Base-by-base conservation (phyloP, 2,797 vertebrate species). In the Labeo calbasu region DNA sequence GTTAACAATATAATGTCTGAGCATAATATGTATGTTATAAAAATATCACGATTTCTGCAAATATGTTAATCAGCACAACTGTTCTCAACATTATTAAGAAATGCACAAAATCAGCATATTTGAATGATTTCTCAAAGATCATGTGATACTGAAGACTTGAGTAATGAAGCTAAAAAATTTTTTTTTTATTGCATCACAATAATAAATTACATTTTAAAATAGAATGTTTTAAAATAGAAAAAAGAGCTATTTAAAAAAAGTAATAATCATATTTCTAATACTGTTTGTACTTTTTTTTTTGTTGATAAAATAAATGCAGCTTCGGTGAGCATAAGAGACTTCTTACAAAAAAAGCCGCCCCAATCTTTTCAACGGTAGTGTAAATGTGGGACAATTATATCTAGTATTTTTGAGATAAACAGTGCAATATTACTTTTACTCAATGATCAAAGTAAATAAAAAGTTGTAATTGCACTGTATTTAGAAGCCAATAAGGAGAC, bases 231-330 rank as follows among this genome's bases (percentile, higher is more conserved):
- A 32, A 32, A 32, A 32, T 32, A 32, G 28, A 32, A 32, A 32
- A 32, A 32, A 32, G 28, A 32, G 28, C 3, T 32, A 32, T 32
- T 32, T 32, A 32, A 50, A 43, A 51, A 51, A 72, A 72, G 68
- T 70, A 46, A 71, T 50, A 71, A 71, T 10, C 43, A 69, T n/a
- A 72, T 51, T 51, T 72, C 8, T 50, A 50, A 23, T 71, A 15
- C 19, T 50, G 12, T 23, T 71, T 48, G 50, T 23, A 23, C 69
- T 71, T 46, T 50, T 51, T 51, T 32, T 32, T 32, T 32, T 28
- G 28, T 28, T 11, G 17, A 5, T 10, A 72, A 51, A 73, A 32
- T 28, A 73, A 73, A 73, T 53, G 25, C 48, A 19, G 70, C 9
- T 48, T 72, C 19, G 4, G 46, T 10, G 4, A 50, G 46, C n/a